Base-by-base conservation (phyloP, 2,797 vertebrate genomes). In the Gymnoscopelus microlampas region DNA sequence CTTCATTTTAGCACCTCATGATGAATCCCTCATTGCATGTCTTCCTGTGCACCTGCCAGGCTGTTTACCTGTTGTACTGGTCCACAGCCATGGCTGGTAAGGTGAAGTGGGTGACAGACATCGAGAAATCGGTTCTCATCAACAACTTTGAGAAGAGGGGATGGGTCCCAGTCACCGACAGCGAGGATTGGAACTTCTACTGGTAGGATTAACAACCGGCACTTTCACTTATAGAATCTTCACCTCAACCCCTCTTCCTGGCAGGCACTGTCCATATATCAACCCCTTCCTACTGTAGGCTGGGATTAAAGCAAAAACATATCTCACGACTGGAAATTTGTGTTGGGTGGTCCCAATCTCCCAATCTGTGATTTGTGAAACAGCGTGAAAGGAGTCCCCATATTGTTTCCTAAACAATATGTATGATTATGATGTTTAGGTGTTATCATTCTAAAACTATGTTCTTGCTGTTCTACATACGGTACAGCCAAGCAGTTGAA, bases 141-240 rank as follows among this genome's bases (percentile, higher is more conserved):
- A 99, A 99, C 85, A 99, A 99, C 93, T 99, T 99, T 73, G 98
- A 99, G 83, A 99, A 99, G 87, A 95, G 98, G 86, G 97, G 97
- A 69, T 99, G 98, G 98, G 67, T 95, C 65, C 97, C 94, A 74
- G 98, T 98, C 67, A 85, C 96, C 1, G 97, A 98, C 71, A 98
- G 85, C 49, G 97, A 98, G 60, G 98, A 99, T 74, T 99, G 98
- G 98, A 99, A 99, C 82, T 98, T 99, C 83, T 99, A 99, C 91
- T 99, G 98, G 98, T 97, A 75, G 23, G 87, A 73, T 73, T 58
- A 44, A 0, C n/a, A 49, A n/a, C 68, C 3, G 6, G 3, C 4
- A 56, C 7, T n/a, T 4, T 53, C 60, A 61, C 13, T 9, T 32
- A 11, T 11, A 32, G 55, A 24, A 32, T 55, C 19, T 68, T 23